Evolutionary conservation across 1,140 invertebrate species (phyloP).

Genomic region (Lepidurus apus): DNA sequence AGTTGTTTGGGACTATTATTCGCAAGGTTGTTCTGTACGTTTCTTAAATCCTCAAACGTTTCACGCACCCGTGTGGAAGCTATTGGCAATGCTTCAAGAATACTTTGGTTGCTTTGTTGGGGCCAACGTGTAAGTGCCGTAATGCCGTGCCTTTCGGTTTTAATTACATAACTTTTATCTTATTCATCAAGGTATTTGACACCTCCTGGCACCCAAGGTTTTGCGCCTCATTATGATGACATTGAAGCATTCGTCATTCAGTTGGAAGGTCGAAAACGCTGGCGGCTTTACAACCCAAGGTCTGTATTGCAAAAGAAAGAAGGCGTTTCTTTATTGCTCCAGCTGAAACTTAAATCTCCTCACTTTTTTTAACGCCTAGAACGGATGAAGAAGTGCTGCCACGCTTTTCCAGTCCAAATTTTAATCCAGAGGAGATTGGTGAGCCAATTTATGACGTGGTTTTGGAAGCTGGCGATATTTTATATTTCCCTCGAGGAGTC

Average conservation of each 20-base stretch:
- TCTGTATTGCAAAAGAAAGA: slow-evolving; percentile 39
- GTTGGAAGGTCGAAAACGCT: slow-evolving; percentile 90
- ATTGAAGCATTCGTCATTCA: slow-evolving; percentile 98
- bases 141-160: slow-evolving; percentile 19
- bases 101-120: slow-evolving; percentile 89
- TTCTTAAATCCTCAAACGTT: slow-evolving; percentile 92
- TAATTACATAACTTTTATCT: slow-evolving; percentile 30
- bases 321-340: slow-evolving; percentile 24
- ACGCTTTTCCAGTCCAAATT: slow-evolving; percentile 75
- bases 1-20: slow-evolving; percentile 85
- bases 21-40: slow-evolving; percentile 83
- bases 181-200: slow-evolving; percentile 67
- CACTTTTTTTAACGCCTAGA: slow-evolving; percentile 37
- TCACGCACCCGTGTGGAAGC: slow-evolving; percentile 54
- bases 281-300: slow-evolving; percentile 80
- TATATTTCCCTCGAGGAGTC: slow-evolving; percentile 77
- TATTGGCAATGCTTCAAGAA: slow-evolving; percentile 79
- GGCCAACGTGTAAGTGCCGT: slow-evolving; percentile 68
- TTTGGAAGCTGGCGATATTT: slow-evolving; percentile 77
- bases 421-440: slow-evolving; percentile 67
- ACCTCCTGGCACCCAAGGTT: slow-evolving; percentile 91
- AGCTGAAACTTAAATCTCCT: slow-evolving; percentile 7
- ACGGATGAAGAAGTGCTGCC: slow-evolving; percentile 60
- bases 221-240: slow-evolving; percentile 97
- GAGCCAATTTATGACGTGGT: slow-evolving; percentile 74